phyloP scores from a whole-genome alignment of 2,888 invertebrate species.

The Cheilosia vulpina region DNA sequence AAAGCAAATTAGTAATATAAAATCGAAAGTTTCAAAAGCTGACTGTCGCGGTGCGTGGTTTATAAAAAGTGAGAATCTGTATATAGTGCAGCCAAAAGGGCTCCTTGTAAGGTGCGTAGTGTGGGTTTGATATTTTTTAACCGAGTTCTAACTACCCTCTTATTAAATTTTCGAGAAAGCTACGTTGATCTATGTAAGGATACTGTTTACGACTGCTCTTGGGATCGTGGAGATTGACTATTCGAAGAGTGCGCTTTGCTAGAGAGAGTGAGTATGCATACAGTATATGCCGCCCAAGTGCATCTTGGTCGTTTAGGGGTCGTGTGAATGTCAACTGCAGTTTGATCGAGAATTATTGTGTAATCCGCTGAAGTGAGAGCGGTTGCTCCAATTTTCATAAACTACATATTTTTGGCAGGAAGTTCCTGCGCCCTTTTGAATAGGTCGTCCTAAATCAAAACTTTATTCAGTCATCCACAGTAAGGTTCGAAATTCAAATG shows the following conservation, averaged over 20 bases:
- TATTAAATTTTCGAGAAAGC: not conserved
- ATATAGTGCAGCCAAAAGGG: not conserved
- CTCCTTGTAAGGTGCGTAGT: slow-evolving; percentile 17
- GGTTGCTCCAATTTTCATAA: not conserved
- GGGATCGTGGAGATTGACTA: not conserved
- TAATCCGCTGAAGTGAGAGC: not conserved
- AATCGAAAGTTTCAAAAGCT: slow-evolving; percentile 62
- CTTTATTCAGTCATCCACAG: too few species aligned
- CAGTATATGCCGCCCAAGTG: not conserved
- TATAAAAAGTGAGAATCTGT: not conserved
- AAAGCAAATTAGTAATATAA: slow-evolving; percentile 40
- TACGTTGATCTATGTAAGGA: not conserved
- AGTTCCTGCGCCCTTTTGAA: not conserved
- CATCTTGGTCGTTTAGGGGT: slow-evolving; percentile 30
- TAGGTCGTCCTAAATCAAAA: too few species aligned
- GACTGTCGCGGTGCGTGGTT: slow-evolving; percentile 1
- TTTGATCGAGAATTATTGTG: slow-evolving; percentile 13
- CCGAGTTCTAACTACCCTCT: not conserved
- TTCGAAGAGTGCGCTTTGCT: not conserved
- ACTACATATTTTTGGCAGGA: not conserved
- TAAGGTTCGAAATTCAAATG: too few species aligned
- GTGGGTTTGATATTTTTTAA: not conserved
- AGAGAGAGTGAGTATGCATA: slow-evolving; percentile 13
- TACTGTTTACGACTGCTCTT: not conserved
- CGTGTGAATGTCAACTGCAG: slow-evolving; percentile 16